Conservation (phyloP, 2,113 vertebrate species). For the Diglossa brunneiventris region DNA sequence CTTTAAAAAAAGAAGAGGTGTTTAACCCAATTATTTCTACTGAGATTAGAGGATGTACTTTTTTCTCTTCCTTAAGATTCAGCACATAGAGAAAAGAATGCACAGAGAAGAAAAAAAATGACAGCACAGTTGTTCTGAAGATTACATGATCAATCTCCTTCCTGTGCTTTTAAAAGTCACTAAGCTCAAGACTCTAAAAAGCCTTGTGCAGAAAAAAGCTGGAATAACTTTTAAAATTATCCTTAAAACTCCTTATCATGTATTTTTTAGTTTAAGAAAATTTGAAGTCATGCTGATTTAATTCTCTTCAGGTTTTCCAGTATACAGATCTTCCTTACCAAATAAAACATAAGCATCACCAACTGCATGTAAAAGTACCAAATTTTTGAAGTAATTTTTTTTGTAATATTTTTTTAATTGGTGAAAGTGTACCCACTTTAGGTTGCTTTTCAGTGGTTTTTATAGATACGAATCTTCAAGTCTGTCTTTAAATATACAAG, state of each 20-base stretch:
- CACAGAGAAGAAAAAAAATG: slow-evolving; percentile 32
- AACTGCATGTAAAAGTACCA: not conserved
- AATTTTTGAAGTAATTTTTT: not conserved
- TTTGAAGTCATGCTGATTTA: not conserved
- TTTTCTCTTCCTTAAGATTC: not conserved
- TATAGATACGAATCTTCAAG: not conserved
- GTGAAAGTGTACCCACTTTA: not conserved
- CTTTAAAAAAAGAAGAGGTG: not conserved
- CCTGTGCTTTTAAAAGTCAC: slow-evolving; percentile 22
- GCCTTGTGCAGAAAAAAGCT: slow-evolving; percentile 6
- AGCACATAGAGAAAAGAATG: not conserved
- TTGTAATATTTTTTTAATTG: not conserved
- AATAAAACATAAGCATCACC: not conserved
- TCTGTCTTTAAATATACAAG: not conserved
- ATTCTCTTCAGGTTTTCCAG: not conserved
- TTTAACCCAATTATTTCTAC: slow-evolving; percentile 29
- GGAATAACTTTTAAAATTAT: slow-evolving; percentile 15
- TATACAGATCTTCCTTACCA: not conserved
- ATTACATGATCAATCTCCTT: slow-evolving; percentile 52
- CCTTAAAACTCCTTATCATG: not conserved
- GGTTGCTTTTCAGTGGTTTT: not conserved
- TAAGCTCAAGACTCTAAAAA: slow-evolving; percentile 13
- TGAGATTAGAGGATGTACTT: not conserved
- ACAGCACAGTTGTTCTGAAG: slow-evolving; percentile 2
- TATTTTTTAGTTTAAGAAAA: not conserved